Percentiles rank a stretch among this genome's conserved stretches.
Conservation (phyloP, 35 echinoderm and acorn worm genomes). For the Apostichopus japonicus region DNA sequence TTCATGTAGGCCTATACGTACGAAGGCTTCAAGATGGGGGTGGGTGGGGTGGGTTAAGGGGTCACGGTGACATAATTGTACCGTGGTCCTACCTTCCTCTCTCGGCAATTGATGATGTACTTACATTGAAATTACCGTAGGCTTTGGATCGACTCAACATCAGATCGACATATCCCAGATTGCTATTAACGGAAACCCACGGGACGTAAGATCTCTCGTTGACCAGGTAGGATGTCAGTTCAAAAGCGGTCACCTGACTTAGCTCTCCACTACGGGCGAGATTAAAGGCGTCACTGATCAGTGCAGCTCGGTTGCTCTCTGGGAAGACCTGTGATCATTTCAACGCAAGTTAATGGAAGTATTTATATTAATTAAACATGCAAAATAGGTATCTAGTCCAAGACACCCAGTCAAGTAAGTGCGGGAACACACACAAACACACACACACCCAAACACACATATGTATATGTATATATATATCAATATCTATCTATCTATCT, state of each 20-base stretch:
- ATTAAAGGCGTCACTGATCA: slow-evolving; percentile 83
- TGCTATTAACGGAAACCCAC: slow-evolving; percentile 68
- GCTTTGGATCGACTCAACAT: slow-evolving; percentile 76
- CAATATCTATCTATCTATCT: too few relatives aligned
- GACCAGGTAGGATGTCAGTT: slow-evolving; percentile 75
- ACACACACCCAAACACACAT: too few relatives aligned
- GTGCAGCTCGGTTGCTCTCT: slow-evolving; percentile 61
- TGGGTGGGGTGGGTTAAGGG: too few relatives aligned
- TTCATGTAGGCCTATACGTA: too few relatives aligned
- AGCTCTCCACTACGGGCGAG: slow-evolving; percentile 58
- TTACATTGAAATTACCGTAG: slow-evolving; percentile 85
- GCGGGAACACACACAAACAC: too few relatives aligned
- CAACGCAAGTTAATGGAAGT: neutral
- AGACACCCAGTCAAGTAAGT: too few relatives aligned
- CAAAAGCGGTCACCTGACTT: slow-evolving; percentile 60
- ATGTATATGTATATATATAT: too few relatives aligned
- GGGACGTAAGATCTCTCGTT: slow-evolving; percentile 85
- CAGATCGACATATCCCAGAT: slow-evolving; percentile 77
- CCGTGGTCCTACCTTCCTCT: too few relatives aligned
- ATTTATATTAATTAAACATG: too few relatives aligned
- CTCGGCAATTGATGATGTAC: neutral
- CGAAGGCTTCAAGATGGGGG: too few relatives aligned
- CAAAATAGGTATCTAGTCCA: too few relatives aligned
- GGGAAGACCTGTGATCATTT: slow-evolving; percentile 60
- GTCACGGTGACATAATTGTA: too few relatives aligned